Percentiles rank a stretch among this genome's conserved stretches.
Evolutionary conservation across 1,140 invertebrate species (phyloP).

Genomic region (Drosophila azteca): DNA sequence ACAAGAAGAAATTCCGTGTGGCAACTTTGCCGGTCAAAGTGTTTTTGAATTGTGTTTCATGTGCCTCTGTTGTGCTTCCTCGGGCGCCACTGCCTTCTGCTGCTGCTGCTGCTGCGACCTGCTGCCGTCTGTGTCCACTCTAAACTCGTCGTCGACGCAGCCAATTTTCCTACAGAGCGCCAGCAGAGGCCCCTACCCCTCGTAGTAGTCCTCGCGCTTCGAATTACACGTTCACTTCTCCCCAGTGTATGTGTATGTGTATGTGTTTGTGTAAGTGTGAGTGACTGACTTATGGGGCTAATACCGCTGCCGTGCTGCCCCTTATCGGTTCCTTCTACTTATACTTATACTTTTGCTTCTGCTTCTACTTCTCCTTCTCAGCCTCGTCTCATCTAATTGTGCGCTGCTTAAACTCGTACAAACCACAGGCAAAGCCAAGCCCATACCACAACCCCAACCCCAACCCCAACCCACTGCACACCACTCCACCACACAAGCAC

Average conservation of each 20-base stretch:
- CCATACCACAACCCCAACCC: neutral
- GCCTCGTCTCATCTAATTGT: constrained; percentile 61
- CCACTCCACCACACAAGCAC: neutral
- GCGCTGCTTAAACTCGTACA: constrained; percentile 56
- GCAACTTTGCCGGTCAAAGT: constrained; percentile 82
- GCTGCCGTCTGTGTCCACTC: constrained; percentile 64
- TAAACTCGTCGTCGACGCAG: constrained; percentile 68
- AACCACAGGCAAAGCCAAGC: constrained; percentile 20
- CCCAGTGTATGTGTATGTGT: constrained; percentile 21
- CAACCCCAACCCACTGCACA: neutral
- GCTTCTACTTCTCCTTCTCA: neutral
- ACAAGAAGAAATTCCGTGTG: constrained; percentile 81
- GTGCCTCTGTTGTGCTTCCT: constrained; percentile 39
- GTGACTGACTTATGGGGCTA: constrained; percentile 77
- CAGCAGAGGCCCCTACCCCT: constrained; percentile 17
- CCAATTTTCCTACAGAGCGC: constrained; percentile 75
- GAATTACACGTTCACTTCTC: constrained; percentile 62
- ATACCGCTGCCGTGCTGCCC: constrained; percentile 33
- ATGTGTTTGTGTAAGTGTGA: constrained; percentile 44
- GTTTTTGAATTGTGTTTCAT: constrained; percentile 82
- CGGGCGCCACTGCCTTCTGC: constrained; percentile 29
- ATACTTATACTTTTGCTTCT: neutral
- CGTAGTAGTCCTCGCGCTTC: constrained; percentile 54
- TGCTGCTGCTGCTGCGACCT: constrained; percentile 18
- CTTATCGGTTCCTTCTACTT: no score